Percentiles rank a stretch among this genome's conserved stretches.
Evolutionary conservation across 2,797 vertebrate species (phyloP).

Genomic region (Hoplostethus atlanticus): DNA sequence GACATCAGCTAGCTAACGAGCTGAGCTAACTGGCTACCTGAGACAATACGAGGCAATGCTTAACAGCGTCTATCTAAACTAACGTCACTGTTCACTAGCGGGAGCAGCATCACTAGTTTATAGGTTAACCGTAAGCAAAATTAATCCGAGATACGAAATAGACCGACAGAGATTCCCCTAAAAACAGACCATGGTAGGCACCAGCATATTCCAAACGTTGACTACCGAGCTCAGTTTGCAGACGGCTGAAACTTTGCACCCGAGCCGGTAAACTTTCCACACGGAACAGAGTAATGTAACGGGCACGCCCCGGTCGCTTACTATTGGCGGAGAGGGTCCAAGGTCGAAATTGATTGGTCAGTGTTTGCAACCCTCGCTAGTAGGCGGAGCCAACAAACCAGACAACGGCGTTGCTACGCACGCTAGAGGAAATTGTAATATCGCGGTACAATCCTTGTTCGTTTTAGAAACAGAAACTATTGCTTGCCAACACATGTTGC

Average conservation of each 20-base stretch:
- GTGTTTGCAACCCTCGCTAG: not conserved
- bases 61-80: conserved; percentile 30
- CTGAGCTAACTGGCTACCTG: conserved; percentile 59
- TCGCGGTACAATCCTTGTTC: conserved; percentile 46
- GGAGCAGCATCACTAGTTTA: conserved; percentile 21
- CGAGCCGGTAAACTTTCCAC: conserved; percentile 97
- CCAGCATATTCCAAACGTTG: conserved; percentile 38
- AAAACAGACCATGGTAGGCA: not conserved
- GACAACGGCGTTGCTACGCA: conserved; percentile 76
- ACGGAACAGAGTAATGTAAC: conserved; percentile 84
- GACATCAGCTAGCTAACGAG: conserved; percentile 51
- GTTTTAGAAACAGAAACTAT: too few species aligned
- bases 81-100: conserved; percentile 3
- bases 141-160: not conserved
- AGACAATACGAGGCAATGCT: conserved; percentile 69
- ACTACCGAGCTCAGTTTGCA: conserved; percentile 83
- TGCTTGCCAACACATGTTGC: too few species aligned
- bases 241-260: conserved; percentile 98
- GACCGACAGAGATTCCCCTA: not conserved
- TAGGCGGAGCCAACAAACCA: conserved; percentile 23
- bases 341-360: conserved; percentile 43
- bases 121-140: not conserved
- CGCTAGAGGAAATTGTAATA: conserved; percentile 39
- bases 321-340: conserved; percentile 57
- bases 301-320: conserved; percentile 53